These are phyloP conservation scores for Salarias fasciatus DNA, from an alignment of 2,797 vertebrate species.

Conservation along the genomic window DNA sequence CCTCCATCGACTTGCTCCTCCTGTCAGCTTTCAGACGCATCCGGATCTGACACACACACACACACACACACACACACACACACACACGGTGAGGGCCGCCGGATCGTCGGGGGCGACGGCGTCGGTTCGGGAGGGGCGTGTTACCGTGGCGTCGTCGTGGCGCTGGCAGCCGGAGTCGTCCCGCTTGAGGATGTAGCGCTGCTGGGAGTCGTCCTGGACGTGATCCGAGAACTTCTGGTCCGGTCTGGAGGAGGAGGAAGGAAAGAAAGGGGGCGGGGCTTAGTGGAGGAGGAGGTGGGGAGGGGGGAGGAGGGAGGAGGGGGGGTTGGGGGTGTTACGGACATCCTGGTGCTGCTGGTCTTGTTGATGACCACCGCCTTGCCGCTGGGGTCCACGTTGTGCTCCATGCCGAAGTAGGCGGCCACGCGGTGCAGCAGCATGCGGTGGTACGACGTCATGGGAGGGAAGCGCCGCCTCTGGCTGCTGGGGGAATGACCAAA, in stretches of 20 bases:
- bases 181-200: slow-evolving; percentile 98
- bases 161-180: slow-evolving; percentile 98
- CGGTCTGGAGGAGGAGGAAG: slow-evolving; percentile 82
- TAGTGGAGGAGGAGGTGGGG: no score
- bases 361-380: slow-evolving; percentile 99
- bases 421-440: slow-evolving; percentile 98
- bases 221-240: slow-evolving; percentile 99
- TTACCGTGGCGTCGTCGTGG: slow-evolving; percentile 89
- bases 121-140: no score
- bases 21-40: slow-evolving; percentile 97
- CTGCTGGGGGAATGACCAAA: slow-evolving; percentile 80
- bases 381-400: slow-evolving; percentile 98
- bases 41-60: slow-evolving; percentile 86
- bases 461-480: slow-evolving; percentile 97
- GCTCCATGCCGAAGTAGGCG: slow-evolving; percentile 98
- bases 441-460: slow-evolving; percentile 98
- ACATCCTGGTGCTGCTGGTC: slow-evolving; percentile 99
- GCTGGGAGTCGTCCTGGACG: slow-evolving; percentile 99
- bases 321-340: slow-evolving; percentile 72
- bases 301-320: neutral
- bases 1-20: slow-evolving; percentile 99
- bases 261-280: slow-evolving; percentile 18
- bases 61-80: slow-evolving; percentile 40
- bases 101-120: slow-evolving; percentile 68
- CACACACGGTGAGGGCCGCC: slow-evolving; percentile 65